Evolutionary conservation across 1,140 invertebrate species (phyloP), one percentile per base, ranked within the genome.

Genomic region (Heliconius himera): DNA sequence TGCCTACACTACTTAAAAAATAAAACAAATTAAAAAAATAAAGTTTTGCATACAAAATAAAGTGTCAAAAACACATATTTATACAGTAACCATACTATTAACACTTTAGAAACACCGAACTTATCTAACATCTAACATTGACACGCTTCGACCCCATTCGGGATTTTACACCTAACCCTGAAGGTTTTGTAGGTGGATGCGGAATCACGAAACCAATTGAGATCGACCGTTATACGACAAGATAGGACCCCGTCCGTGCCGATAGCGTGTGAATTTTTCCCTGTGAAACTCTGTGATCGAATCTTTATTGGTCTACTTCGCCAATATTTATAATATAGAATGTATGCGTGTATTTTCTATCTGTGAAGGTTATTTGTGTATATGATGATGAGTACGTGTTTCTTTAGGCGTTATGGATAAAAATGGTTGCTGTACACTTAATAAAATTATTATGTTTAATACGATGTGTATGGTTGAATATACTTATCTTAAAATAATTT

Each of bases 151-250:
- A 76, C 74, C 60, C 26, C 60, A 76, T 76, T 70, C 36, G 29
- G 60, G 74, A 16, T 72, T 72, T 72, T 72, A 9, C 29, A 76
- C 26, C 60, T 41, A 41, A 75, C 66, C 75, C 75, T 49, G 70
- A 72, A 77, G 76, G 46, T 71, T 70, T 77, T 77, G 76, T 77
- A 75, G 74, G 70, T 70, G 70, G 73, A 89, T 89, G 88, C 87
- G 80, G 79, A 84, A 87, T 87, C 88, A 89, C 88, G 88, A 88
- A 87, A 83, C 81, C 85, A 87, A 89, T 89, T 84, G 82, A 74
- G 81, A 82, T 80, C 70, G 81, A 73, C 49, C 60, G 76, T 81
- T 81, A 81, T 70, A 77, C 76, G 60, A 72, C 49, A 60, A 81
- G 79, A 81, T 81, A 77, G 79, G 71, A 78, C 51, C 75, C n/a